Percentiles rank a stretch among this genome's conserved stretches.
Conservation (phyloP, 1,140 invertebrate species). For the Trachymyrmex cornetzi region DNA sequence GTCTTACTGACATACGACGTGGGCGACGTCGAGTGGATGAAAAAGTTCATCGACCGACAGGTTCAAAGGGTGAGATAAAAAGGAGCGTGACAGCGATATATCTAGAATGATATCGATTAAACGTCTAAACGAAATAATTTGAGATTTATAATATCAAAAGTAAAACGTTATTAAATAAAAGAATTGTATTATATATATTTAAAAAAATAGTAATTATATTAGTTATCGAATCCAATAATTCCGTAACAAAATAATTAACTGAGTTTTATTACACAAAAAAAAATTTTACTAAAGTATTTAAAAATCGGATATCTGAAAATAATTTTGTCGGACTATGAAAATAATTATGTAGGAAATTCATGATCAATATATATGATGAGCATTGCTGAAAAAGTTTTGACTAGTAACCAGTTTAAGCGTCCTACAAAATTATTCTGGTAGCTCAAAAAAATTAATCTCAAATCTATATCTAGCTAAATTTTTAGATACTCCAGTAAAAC, state of each 20-base stretch:
- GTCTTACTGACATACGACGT: conserved; percentile 80
- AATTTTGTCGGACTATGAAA: no score
- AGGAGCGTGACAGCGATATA: neutral
- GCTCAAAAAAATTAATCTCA: no score
- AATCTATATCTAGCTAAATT: no score
- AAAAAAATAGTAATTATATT: neutral
- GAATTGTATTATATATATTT: neutral
- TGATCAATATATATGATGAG: no score
- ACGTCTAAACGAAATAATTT: conserved; percentile 10
- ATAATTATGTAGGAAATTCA: no score
- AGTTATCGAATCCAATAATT: neutral
- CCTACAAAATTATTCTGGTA: no score
- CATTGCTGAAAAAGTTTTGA: no score
- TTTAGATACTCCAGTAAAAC: no score
- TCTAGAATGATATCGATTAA: neutral
- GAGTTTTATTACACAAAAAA: neutral
- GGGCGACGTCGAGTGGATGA: conserved; percentile 77
- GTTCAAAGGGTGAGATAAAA: conserved; percentile 72
- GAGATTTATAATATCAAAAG: neutral
- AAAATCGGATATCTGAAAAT: no score
- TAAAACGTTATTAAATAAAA: neutral
- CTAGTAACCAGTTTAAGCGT: no score
- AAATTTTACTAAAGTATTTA: no score
- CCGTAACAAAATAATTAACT: neutral
- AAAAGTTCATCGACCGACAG: conserved; percentile 80